A percentile compares a stretch with the other conserved stretches of the same genome.
phyloP scores from a whole-genome alignment of 2,797 vertebrate species.

The Clarias fuscus region DNA sequence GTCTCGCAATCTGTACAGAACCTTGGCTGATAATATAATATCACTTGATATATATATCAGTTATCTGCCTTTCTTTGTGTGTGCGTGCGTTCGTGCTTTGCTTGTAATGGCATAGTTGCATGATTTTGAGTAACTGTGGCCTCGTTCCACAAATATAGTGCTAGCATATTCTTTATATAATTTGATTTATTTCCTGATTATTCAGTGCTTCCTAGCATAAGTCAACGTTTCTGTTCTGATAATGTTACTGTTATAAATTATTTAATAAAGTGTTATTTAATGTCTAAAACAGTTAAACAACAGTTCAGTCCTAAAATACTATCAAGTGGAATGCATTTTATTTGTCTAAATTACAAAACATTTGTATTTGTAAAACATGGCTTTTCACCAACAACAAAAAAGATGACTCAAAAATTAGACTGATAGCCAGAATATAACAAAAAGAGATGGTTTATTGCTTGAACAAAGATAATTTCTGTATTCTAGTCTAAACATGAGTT shows the following conservation, averaged over 20 bases:
- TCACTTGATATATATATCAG: not conserved
- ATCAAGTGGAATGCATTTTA: not conserved
- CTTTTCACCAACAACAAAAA: too few species aligned
- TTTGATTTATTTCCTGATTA: not conserved
- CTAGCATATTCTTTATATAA: constrained; percentile 4
- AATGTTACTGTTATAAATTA: constrained; percentile 21
- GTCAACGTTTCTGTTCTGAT: not conserved
- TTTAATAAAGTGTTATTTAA: not conserved
- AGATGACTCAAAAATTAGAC: too few species aligned
- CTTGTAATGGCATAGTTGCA: not conserved
- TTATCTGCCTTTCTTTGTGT: not conserved
- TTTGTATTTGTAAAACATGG: too few species aligned
- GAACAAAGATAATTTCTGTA: too few species aligned
- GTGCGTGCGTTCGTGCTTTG: not conserved
- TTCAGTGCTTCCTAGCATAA: not conserved
- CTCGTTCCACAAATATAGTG: not conserved
- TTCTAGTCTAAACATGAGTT: too few species aligned
- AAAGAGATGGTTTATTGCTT: too few species aligned
- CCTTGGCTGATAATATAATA: not conserved
- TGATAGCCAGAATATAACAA: too few species aligned
- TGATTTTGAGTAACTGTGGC: not conserved
- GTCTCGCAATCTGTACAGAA: constrained; percentile 32
- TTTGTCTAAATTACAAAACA: not conserved
- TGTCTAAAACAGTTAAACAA: too few species aligned
- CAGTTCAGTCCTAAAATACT: not conserved